Evolutionary conservation across 2,888 invertebrate species (phyloP).

Genomic region (Zelleria hepariella): DNA sequence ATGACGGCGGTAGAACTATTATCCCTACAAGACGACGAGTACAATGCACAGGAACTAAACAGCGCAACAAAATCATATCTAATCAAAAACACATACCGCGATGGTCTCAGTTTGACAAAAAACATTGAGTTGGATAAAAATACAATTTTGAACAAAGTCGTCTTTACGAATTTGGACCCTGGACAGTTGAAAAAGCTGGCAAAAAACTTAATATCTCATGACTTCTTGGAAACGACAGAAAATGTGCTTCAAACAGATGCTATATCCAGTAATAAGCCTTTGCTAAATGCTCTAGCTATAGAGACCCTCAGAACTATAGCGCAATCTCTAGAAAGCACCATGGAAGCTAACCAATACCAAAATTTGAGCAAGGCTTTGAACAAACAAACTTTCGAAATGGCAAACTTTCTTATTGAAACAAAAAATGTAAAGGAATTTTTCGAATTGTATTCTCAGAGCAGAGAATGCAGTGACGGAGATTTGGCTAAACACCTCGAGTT

Average conservation of each 20-base stretch:
- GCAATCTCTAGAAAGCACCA: constrained; percentile 39
- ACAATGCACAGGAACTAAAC: constrained; percentile 17
- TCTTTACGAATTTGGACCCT: constrained; percentile 41
- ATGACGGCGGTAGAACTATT: constrained; percentile 36
- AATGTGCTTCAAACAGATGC: constrained; percentile 28
- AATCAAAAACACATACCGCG: constrained; percentile 29
- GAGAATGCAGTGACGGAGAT: constrained; percentile 23
- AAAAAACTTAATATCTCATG: constrained; percentile 37
- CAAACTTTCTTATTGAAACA: constrained; percentile 30
- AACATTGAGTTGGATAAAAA: constrained; percentile 27
- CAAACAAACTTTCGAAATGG: constrained; percentile 40
- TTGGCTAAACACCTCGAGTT: constrained; percentile 36
- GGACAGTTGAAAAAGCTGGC: constrained; percentile 37
- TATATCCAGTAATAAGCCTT: constrained; percentile 31
- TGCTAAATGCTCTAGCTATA: constrained; percentile 39
- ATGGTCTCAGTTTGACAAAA: constrained; percentile 25
- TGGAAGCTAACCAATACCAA: constrained; percentile 12
- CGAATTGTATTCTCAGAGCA: constrained; percentile 21
- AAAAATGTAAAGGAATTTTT: constrained; percentile 31
- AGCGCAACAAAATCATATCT: constrained; percentile 35
- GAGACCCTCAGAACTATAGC: constrained; percentile 42
- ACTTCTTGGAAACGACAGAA: constrained; percentile 24
- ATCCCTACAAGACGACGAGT: constrained; percentile 18
- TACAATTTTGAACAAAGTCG: constrained; percentile 30
- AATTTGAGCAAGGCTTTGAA: constrained; percentile 37